Evolutionary conservation across 2,113 vertebrate species (phyloP).

Genomic region (Mystacornis crossleyi): DNA sequence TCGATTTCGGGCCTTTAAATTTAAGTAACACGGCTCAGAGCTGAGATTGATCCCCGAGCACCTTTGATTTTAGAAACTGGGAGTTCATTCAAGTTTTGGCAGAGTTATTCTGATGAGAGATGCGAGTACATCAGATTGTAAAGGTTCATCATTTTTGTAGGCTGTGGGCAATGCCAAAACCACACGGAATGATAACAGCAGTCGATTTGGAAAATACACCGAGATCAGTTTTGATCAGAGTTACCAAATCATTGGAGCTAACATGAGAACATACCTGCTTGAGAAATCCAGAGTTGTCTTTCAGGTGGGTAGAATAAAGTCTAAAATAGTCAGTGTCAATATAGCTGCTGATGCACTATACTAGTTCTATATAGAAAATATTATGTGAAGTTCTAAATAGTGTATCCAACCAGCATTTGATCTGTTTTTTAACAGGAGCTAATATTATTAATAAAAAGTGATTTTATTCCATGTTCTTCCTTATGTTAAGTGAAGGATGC

Average conservation of each 20-base stretch:
- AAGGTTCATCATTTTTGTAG: conserved; percentile 50
- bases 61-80: neutral
- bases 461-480: neutral
- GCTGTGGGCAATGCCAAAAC: conserved; percentile 98
- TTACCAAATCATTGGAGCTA: conserved; percentile 92
- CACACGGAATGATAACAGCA: conserved; percentile 97
- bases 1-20: neutral
- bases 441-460: neutral
- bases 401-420: neutral
- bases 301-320: conserved; percentile 79
- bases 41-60: neutral
- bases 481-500: neutral
- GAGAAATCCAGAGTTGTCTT: conserved; percentile 98
- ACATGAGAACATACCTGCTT: conserved; percentile 96
- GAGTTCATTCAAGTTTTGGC: neutral
- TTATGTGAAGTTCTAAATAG: neutral
- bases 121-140: neutral
- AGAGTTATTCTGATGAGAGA: neutral
- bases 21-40: neutral
- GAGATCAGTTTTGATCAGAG: conserved; percentile 93
- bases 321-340: neutral
- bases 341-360: neutral
- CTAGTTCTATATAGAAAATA: neutral
- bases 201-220: conserved; percentile 96
- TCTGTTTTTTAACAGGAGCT: neutral